A percentile compares a stretch with the other conserved stretches of the same genome.
These are phyloP conservation scores for human DNA, from an alignment of 2,113 vertebrate species.

Conservation along the genomic window DNA sequence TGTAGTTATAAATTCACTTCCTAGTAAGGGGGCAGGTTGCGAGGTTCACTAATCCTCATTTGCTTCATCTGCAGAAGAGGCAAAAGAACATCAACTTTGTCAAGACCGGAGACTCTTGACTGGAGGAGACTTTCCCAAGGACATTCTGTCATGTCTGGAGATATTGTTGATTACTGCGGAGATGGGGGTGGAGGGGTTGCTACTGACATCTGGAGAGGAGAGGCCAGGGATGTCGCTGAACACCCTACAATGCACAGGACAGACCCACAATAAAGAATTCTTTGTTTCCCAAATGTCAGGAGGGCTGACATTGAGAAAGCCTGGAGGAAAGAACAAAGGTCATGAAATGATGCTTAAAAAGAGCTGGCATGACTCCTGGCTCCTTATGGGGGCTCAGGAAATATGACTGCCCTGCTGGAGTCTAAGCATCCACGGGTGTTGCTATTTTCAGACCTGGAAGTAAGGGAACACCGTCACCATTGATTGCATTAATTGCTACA, in stretches of 20 bases:
- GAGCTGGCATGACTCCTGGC: neutral
- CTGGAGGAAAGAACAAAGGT: neutral
- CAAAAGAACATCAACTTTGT: neutral
- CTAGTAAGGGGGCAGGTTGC: neutral
- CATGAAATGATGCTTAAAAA: neutral
- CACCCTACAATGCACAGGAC: no score
- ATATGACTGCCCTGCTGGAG: neutral
- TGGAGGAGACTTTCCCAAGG: neutral
- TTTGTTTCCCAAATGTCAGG: neutral
- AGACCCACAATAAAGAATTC: no score
- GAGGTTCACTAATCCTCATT: neutral
- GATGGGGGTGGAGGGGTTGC: neutral
- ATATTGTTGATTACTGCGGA: neutral
- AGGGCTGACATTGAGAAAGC: neutral
- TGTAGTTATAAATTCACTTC: neutral
- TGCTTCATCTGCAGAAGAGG: neutral
- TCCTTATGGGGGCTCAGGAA: neutral
- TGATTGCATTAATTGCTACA: no score
- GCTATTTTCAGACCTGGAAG: neutral
- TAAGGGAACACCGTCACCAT: rapidly evolving
- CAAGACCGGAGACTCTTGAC: neutral
- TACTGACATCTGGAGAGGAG: neutral
- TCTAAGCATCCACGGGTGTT: rapidly evolving
- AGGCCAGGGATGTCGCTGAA: neutral
- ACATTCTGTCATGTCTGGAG: neutral